Base-by-base conservation (phyloP, 2,888 invertebrate species). In the Cacoxenus indagator region DNA sequence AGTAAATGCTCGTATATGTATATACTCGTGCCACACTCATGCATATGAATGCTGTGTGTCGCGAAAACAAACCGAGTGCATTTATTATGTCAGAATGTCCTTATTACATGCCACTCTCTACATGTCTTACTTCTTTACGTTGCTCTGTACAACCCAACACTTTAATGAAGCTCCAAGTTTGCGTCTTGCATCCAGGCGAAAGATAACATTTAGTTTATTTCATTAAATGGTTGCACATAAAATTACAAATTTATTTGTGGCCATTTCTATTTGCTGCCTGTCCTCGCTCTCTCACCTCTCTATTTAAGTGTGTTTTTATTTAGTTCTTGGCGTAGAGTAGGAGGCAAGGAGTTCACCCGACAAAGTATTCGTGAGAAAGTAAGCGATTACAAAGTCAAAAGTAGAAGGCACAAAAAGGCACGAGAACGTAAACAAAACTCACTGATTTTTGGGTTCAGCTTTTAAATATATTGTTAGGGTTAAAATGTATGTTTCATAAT, bases 191-290 rank as follows among this genome's bases (percentile, higher is more conserved):
- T 37, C 0, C 29, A 26, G 8, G n/a, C 57, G 29, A 57, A 57
- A 57, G 57, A 57, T 57, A 57, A 57, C 57, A 57, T 57, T 57
- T 57, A 26, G 64, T 64, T 64, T 46, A 64, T 64, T 64, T 64
- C 27, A 64, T 48, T 76, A 65, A 51, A 66, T 70, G 46, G 76
- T 70, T 70, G 74, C 77, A 70, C 80, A 77, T 79, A 76, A 80
- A 83, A 80, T 83, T 80, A 83, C 78, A 82, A 83, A 80, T 80
- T 81, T 83, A 83, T 80, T 80, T 79, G 76, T 81, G n/a, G n/a
- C n/a, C n/a, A n/a, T n/a, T n/a, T n/a, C n/a, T n/a, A n/a, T n/a
- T n/a, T n/a, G n/a, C n/a, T n/a, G n/a, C n/a, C n/a, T n/a, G n/a
- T n/a, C n/a, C n/a, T n/a, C n/a, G n/a, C n/a, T n/a, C n/a, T n/a